Conservation (phyloP, 2,113 vertebrate species). For the Triplophysa siluroides region DNA sequence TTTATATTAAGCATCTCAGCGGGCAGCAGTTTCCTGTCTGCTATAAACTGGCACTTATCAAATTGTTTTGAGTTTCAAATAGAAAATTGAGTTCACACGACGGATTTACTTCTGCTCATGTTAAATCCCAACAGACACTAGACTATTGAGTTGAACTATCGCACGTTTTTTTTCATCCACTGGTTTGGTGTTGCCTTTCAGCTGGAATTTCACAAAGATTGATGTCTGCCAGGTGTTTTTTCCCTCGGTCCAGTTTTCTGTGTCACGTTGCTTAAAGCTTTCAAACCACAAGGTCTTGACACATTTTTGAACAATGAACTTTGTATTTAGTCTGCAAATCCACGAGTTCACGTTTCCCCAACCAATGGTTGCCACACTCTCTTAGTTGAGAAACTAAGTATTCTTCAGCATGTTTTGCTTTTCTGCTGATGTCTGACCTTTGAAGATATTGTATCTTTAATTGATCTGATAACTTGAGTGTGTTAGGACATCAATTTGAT, state of each 20-base stretch:
- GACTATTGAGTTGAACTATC: slow-evolving; percentile 25
- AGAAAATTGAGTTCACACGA: neutral
- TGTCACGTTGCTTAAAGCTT: neutral
- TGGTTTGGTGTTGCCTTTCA: slow-evolving; percentile 19
- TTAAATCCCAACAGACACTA: neutral
- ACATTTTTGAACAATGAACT: slow-evolving; percentile 37
- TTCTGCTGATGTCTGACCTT: slow-evolving; percentile 22
- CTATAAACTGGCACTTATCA: neutral
- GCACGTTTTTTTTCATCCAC: neutral
- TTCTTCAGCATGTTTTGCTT: neutral
- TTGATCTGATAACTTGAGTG: slow-evolving; percentile 15
- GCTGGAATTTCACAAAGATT: slow-evolving; percentile 42
- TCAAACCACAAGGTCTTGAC: neutral
- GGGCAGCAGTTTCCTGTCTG: slow-evolving; percentile 10
- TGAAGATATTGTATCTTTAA: neutral
- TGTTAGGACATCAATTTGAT: neutral
- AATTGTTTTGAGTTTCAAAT: slow-evolving; percentile 4
- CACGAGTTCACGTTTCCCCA: neutral
- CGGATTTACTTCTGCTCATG: neutral
- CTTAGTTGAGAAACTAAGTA: slow-evolving; percentile 15
- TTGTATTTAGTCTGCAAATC: slow-evolving; percentile 25
- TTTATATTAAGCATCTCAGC: slow-evolving; percentile 2
- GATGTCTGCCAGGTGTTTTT: slow-evolving; percentile 51
- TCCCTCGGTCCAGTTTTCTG: neutral
- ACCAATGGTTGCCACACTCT: neutral